Conservation (phyloP, 2,797 vertebrate genomes). For the Chrysocyon brachyurus region DNA sequence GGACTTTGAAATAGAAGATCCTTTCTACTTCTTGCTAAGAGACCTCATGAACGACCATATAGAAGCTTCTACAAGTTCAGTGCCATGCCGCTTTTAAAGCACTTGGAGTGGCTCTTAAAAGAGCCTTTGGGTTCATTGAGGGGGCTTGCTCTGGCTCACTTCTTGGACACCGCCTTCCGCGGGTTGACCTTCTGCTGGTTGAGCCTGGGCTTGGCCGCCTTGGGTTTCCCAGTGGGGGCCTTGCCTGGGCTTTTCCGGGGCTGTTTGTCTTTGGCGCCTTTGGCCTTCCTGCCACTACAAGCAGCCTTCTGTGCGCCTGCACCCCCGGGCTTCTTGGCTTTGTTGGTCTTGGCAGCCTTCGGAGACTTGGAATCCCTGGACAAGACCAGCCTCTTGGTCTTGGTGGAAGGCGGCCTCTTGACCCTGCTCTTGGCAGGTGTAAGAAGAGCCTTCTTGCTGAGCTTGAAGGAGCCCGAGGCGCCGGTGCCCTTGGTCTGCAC, state of each 20-base stretch:
- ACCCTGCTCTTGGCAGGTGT: constrained; percentile 82
- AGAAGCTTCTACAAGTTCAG: neutral
- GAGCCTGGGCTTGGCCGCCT: accelerated
- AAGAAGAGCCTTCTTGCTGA: constrained; percentile 87
- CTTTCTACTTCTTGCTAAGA: neutral
- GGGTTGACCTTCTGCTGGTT: neutral
- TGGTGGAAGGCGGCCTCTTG: constrained; percentile 38
- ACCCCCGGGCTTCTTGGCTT: neutral
- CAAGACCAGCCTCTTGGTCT: constrained; percentile 79
- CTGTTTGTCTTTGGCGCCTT: neutral
- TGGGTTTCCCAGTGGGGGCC: accelerated
- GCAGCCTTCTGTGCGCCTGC: accelerated
- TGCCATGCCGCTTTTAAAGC: neutral
- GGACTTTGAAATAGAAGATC: neutral
- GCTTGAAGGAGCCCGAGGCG: constrained; percentile 89
- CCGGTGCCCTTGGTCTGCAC: constrained; percentile 89
- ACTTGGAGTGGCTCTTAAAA: constrained; percentile 85
- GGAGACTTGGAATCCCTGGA: constrained; percentile 51
- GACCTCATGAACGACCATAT: neutral
- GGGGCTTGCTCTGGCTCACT: neutral
- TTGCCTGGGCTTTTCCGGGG: neutral
- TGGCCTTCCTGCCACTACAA: neutral
- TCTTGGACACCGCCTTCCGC: constrained; percentile 55
- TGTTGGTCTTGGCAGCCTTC: constrained; percentile 74
- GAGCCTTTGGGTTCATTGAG: constrained; percentile 81